Base-by-base conservation (phyloP, 2,888 invertebrate genomes). In the Oasisia sp. region DNA sequence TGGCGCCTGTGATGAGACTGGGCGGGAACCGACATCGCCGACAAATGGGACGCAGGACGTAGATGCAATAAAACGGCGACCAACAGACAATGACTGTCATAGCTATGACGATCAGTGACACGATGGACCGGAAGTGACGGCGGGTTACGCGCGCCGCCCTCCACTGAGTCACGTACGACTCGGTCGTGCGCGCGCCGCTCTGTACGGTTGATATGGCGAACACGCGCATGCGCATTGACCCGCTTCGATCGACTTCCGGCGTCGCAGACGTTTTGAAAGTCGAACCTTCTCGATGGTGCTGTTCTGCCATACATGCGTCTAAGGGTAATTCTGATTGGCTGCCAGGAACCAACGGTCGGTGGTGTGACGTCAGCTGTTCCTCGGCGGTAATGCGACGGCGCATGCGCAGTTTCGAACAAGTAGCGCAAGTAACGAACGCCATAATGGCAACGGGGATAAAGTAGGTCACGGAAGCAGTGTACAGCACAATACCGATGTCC, bases 381-480 rank as follows among this genome's bases (percentile, higher is more conserved):
- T 27, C 74, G 74, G 7, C 27, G 27, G 2, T 19, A 74, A 74
- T 27, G 27, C 74, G 74, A 74, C n/a, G 27, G 74, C 32, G 92
- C 91, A 32, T 92, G 56, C 58, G 45, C 91, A 91, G 19, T 44
- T 45, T 32, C 44, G n/a, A 27, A n/a, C 45, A 50, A 12, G 56
- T 91, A 44, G 50, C 44, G 91, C 45, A 45, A 56, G 91, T 50
- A 14, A 56, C 91, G 19, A 91, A 91, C 32, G 32, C 44, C 50
- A 91, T 91, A 32, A 91, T 2, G n/a, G 91, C 32, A 11, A 91
- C 12, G 12, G 91, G 91, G 11, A 91, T 45, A 27, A 91, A 91
- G 44, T 91, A 91, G 12, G 91, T 91, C 19, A 56, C 56, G 12
- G 56, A 32, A 19, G 56, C 91, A 56, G 50, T 91, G 45, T 91